Percentiles rank a stretch among this genome's conserved stretches.
These are phyloP conservation scores for Drosophila elegans DNA, from an alignment of 1,140 invertebrate genomes.

Conservation along the genomic window DNA sequence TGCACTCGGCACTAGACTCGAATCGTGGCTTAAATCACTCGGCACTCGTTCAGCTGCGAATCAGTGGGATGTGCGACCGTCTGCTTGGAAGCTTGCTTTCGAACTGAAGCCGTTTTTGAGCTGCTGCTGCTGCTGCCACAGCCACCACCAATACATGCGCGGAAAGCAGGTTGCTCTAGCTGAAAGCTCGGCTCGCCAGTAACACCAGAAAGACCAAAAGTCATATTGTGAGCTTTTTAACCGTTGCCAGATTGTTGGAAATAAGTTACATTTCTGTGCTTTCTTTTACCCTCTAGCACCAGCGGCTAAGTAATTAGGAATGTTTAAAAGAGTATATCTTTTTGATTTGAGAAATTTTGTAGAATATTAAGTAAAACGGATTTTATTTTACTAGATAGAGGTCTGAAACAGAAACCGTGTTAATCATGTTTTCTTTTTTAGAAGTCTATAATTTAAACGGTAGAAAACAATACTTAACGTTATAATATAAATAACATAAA, in stretches of 20 bases:
- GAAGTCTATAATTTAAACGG: too few species aligned
- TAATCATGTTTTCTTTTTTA: too few species aligned
- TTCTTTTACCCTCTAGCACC: not conserved
- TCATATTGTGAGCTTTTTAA: not conserved
- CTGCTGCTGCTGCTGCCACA: slow-evolving; percentile 17
- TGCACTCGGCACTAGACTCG: slow-evolving; percentile 35
- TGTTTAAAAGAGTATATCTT: too few species aligned
- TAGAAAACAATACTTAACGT: too few species aligned
- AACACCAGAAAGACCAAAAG: not conserved
- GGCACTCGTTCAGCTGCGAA: slow-evolving; percentile 24
- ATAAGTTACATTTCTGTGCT: not conserved
- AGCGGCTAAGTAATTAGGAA: too few species aligned
- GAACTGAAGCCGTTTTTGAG: slow-evolving; percentile 53
- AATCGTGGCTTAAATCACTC: slow-evolving; percentile 46
- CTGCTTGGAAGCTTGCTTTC: slow-evolving; percentile 58
- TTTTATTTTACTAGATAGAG: too few species aligned
- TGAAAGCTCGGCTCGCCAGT: slow-evolving; percentile 46
- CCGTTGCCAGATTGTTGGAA: not conserved
- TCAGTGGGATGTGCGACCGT: slow-evolving; percentile 38
- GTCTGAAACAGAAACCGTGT: too few species aligned
- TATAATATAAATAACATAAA: too few species aligned
- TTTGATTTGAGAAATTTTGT: too few species aligned
- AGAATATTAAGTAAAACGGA: too few species aligned
- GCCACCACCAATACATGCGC: slow-evolving; percentile 30
- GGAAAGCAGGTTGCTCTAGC: slow-evolving; percentile 48